phyloP scores from a whole-genome alignment of 2,113 vertebrate genomes.

The Bombycilla garrulus region DNA sequence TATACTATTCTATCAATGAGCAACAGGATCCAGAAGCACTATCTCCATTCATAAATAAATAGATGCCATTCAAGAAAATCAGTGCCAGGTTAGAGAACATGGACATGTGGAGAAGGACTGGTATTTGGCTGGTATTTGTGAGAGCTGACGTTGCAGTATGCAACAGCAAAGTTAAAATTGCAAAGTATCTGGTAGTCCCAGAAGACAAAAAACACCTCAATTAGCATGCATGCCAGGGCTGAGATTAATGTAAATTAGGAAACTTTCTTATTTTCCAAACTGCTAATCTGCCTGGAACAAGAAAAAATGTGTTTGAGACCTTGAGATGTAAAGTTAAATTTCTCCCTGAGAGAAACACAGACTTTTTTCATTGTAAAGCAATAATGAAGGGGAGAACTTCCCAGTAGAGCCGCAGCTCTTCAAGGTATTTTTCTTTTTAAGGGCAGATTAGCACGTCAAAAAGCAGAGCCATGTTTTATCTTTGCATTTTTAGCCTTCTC shows the following conservation, averaged over 20 bases:
- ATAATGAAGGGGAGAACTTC: background rate
- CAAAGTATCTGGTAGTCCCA: background rate
- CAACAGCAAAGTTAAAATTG: background rate
- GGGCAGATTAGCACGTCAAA: background rate
- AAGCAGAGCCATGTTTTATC: background rate
- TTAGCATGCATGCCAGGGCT: background rate
- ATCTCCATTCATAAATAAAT: background rate
- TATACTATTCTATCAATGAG: background rate
- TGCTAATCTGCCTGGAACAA: background rate
- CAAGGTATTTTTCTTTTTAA: conserved; percentile 14
- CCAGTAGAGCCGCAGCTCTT: background rate
- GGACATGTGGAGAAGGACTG: background rate
- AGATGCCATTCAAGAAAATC: background rate
- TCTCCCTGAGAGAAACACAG: background rate
- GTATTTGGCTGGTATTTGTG: background rate
- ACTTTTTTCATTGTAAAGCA: background rate
- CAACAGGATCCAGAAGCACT: background rate
- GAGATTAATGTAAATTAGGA: conserved; percentile 16
- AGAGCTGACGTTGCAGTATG: background rate
- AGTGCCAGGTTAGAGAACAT: background rate
- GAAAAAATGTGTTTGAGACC: background rate
- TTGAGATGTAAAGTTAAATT: background rate
- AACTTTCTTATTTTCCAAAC: background rate
- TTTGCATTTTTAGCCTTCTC: background rate
- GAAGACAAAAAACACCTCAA: background rate